Evolutionary conservation across 2,113 vertebrate genomes (phyloP).

Genomic region (Hippoglossus stenolepis): DNA sequence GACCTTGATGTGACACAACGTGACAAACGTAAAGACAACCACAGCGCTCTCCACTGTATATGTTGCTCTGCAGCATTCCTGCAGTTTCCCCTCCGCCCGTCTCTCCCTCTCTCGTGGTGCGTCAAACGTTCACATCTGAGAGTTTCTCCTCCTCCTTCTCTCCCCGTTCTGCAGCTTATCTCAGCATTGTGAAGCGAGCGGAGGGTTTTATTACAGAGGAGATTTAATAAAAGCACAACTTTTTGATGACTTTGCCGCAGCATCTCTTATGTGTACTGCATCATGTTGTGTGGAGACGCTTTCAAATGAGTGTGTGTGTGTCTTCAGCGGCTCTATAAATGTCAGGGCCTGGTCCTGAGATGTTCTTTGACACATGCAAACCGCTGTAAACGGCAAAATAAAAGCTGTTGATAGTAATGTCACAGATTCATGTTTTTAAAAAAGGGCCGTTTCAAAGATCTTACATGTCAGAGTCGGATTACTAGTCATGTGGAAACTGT

Average conservation of each 20-base stretch:
- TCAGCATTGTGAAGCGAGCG: slow-evolving; percentile 48
- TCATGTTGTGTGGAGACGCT: slow-evolving; percentile 9
- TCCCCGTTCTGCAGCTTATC: slow-evolving; percentile 56
- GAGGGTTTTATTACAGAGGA: slow-evolving; percentile 55
- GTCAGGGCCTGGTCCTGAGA: slow-evolving; percentile 18
- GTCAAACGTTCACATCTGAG: background rate
- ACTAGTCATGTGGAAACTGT: background rate
- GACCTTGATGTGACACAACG: background rate
- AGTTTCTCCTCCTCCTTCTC: background rate
- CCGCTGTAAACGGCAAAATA: slow-evolving; percentile 24
- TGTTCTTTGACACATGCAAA: slow-evolving; percentile 39
- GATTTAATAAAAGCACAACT: slow-evolving; percentile 67
- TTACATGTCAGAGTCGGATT: slow-evolving; percentile 1
- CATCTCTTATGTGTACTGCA: slow-evolving; percentile 4
- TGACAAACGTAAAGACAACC: background rate
- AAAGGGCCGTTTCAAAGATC: background rate
- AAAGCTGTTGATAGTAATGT: background rate
- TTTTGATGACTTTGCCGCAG: slow-evolving; percentile 69
- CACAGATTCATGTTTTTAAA: background rate
- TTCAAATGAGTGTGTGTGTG: slow-evolving; percentile 9
- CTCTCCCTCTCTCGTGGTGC: background rate
- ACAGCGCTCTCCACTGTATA: background rate
- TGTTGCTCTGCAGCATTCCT: slow-evolving; percentile 8
- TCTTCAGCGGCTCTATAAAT: slow-evolving; percentile 33
- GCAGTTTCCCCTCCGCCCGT: slow-evolving; percentile 11